phyloP scores from a whole-genome alignment of 1,140 invertebrate species.

The Drosophila athabasca region DNA sequence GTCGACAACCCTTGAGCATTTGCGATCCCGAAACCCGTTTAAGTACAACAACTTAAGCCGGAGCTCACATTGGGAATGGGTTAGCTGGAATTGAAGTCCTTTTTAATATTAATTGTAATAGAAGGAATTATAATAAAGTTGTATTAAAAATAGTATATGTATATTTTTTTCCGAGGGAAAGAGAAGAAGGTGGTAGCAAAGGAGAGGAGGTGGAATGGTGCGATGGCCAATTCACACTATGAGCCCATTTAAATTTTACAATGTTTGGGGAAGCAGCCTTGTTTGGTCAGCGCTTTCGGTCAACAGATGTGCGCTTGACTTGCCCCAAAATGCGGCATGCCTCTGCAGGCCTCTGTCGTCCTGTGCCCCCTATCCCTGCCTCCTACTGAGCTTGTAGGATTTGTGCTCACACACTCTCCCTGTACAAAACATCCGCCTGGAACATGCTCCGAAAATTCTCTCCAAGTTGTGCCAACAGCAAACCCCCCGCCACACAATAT shows the following conservation, averaged over 20 bases:
- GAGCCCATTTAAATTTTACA: slow-evolving; percentile 58
- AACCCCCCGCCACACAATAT: no score
- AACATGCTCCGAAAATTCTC: slow-evolving; percentile 34
- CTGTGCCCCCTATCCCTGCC: slow-evolving; percentile 15
- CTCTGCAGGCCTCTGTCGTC: neutral
- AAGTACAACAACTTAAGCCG: slow-evolving; percentile 21
- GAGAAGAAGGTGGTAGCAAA: no score
- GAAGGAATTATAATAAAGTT: no score
- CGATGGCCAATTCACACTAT: slow-evolving; percentile 47
- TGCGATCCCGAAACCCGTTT: neutral
- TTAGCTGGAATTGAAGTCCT: slow-evolving; percentile 46
- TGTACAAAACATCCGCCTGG: slow-evolving; percentile 44
- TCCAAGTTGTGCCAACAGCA: slow-evolving; percentile 11
- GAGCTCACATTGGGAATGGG: slow-evolving; percentile 21
- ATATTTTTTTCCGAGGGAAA: no score
- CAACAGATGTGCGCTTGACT: slow-evolving; percentile 62
- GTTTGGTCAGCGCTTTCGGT: slow-evolving; percentile 49
- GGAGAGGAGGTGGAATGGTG: neutral
- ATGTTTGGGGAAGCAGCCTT: slow-evolving; percentile 49
- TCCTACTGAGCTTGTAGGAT: slow-evolving; percentile 44
- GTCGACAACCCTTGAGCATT: no score
- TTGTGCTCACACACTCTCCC: slow-evolving; percentile 54
- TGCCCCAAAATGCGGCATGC: slow-evolving; percentile 55
- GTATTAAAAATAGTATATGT: neutral
- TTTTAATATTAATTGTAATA: no score